These are phyloP conservation scores for Actenoides hombroni DNA, from an alignment of 2,113 vertebrate genomes.

Conservation along the genomic window DNA sequence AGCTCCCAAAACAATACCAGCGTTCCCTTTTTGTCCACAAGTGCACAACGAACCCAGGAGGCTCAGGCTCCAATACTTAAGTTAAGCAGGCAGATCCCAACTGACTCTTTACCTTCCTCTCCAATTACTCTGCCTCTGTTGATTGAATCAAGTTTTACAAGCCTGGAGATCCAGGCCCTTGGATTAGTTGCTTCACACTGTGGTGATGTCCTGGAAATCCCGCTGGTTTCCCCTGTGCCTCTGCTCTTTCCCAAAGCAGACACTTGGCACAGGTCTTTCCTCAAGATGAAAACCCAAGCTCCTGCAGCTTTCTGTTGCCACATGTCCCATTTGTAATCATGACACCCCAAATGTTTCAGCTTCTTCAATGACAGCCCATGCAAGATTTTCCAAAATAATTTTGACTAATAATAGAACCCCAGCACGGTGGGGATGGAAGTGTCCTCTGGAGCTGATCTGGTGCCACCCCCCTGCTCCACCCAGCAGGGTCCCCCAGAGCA, in stretches of 20 bases:
- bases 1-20: not conserved
- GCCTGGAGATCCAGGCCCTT: rapidly evolving
- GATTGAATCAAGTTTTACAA: not conserved
- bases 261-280: rapidly evolving
- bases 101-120: not conserved
- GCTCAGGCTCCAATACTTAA: not conserved
- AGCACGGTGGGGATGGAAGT: not conserved
- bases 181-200: not conserved
- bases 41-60: not conserved
- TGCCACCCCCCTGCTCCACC: too few relatives aligned
- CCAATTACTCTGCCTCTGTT: not conserved
- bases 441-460: too few relatives aligned
- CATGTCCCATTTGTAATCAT: rapidly evolving
- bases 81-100: not conserved
- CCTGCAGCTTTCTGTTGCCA: not conserved
- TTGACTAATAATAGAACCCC: not conserved
- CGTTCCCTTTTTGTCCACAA: not conserved
- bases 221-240: not conserved
- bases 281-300: not conserved
- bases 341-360: not conserved
- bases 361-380: not conserved
- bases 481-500: too few relatives aligned
- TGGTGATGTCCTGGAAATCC: not conserved
- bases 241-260: not conserved
- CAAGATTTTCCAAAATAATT: not conserved